Conservation (phyloP, 2,888 invertebrate species). For the Steinernema carpocapsae region DNA sequence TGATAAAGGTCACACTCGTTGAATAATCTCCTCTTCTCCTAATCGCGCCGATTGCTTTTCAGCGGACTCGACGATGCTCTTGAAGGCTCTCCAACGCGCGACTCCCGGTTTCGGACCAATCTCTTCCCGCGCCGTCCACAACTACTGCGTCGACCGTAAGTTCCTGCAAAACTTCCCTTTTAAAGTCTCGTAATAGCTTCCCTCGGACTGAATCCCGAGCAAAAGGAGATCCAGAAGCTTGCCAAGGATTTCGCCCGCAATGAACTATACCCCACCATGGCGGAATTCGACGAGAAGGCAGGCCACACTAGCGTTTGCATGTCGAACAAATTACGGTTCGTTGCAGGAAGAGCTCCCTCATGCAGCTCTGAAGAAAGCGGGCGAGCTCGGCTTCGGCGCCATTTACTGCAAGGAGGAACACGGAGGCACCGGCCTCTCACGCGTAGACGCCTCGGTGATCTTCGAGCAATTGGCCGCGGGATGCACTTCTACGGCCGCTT, state of each 20-base stretch:
- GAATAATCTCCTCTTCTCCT: no score
- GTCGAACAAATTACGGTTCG: no score
- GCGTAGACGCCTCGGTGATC: slow-evolving; percentile 73
- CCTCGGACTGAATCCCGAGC: slow-evolving; percentile 72
- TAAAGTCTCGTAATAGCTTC: slow-evolving; percentile 64
- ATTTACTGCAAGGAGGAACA: slow-evolving; percentile 72
- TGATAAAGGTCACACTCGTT: no score
- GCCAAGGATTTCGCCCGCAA: slow-evolving; percentile 73
- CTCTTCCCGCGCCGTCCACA: slow-evolving; percentile 1
- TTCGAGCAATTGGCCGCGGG: slow-evolving; percentile 75
- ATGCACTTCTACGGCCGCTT: slow-evolving; percentile 74
- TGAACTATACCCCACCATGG: slow-evolving; percentile 74
- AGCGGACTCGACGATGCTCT: no score
- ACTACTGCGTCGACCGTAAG: slow-evolving; percentile 45
- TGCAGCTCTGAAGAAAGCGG: slow-evolving; percentile 72
- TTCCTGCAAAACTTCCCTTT: slow-evolving; percentile 17
- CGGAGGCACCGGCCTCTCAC: slow-evolving; percentile 73
- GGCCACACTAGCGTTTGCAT: no score
- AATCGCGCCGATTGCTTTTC: no score
- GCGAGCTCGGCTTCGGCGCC: slow-evolving; percentile 74
- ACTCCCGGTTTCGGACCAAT: no score
- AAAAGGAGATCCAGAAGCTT: slow-evolving; percentile 72
- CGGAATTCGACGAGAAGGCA: slow-evolving; percentile 74
- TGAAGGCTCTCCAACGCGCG: no score
- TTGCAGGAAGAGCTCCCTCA: slow-evolving; percentile 72